phyloP scores from a whole-genome alignment of 2,888 invertebrate species.

The Drosophila monieri region DNA sequence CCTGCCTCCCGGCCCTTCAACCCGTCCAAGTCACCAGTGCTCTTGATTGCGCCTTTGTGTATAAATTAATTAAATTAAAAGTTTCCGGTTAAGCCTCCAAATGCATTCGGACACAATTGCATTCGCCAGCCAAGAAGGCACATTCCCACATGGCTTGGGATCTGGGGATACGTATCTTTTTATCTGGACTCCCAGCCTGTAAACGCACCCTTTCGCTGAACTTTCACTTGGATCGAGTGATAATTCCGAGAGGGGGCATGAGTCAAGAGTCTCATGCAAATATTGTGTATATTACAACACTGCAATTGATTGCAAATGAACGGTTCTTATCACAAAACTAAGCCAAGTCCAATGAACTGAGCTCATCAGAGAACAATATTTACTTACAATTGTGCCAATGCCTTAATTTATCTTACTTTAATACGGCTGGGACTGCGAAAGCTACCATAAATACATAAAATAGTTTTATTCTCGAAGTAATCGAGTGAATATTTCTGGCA shows the following conservation, averaged over 20 bases:
- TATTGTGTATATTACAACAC: slow-evolving; percentile 6
- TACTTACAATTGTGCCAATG: background rate
- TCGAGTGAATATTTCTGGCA: slow-evolving; percentile 22
- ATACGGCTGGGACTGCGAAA: background rate
- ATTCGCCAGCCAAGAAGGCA: slow-evolving; percentile 23
- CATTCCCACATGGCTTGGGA: slow-evolving; percentile 8
- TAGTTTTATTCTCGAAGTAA: background rate
- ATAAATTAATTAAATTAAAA: slow-evolving; percentile 84
- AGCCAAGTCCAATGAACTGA: slow-evolving; percentile 15
- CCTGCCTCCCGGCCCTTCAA: slow-evolving; percentile 16
- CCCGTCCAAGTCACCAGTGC: slow-evolving; percentile 42
- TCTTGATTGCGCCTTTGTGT: slow-evolving; percentile 82
- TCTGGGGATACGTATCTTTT: background rate
- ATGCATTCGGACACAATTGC: slow-evolving; percentile 48
- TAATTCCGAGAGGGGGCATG: background rate
- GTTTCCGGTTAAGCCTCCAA: slow-evolving; percentile 82
- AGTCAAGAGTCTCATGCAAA: slow-evolving; percentile 2
- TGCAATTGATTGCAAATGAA: slow-evolving; percentile 15
- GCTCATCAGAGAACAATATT: background rate
- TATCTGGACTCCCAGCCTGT: background rate
- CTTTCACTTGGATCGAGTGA: slow-evolving; percentile 15
- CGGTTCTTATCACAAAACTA: slow-evolving; percentile 24
- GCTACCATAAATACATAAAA: background rate
- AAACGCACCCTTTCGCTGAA: slow-evolving; percentile 14
- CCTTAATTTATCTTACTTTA: background rate